Evolutionary conservation across 2,113 vertebrate genomes (phyloP), one percentile per base, ranked within the genome.

Genomic region (Bujurquina vittata): DNA sequence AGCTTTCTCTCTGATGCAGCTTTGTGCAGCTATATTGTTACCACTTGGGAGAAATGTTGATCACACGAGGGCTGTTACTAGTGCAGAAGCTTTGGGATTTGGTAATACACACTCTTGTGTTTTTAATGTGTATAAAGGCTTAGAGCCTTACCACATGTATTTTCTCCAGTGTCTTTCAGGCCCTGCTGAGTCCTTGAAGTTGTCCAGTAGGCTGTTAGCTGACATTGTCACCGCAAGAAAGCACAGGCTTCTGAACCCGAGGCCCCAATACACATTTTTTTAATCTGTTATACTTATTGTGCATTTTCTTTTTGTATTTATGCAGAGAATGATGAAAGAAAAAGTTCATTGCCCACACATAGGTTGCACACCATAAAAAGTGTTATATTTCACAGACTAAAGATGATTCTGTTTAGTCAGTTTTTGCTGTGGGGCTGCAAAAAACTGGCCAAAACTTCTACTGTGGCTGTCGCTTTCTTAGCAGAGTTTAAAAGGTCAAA

Each of bases 401-500:
- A 56, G 22, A 56, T 56, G 55, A 56, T 5, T 56, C 10, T 23
- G 5, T 56, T 56, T 56, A 56, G 55, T 56, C 55, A 5, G 20
- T 10, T 10, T 56, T 23, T 56, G n/a, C 55, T 22, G n/a, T 56
- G n/a, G n/a, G 55, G 20, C 55, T 56, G n/a, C n/a, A 72, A 72
- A 54, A 31, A 2, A 1, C 46, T 14, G 67, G 20, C 26, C 0
- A 54, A 54, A 52, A n/a, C 67, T 9, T 54, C 26, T 69, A 7
- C 65, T 54, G 17, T 0, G 67, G 10, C 33, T 43, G 52, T 67
- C 10, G 58, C 1, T 31, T 49, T 72, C 67, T 33, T 46, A 31
- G 67, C 67, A 2, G 46, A 72, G 67, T 87, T 74, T 81, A 80
- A 49, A 77, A 54, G 59, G 22, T 77, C 76, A 76, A 46, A 73